These are phyloP conservation scores for Phragmatobia fuliginosa DNA, from an alignment of 2,888 invertebrate species.

Conservation along the genomic window DNA sequence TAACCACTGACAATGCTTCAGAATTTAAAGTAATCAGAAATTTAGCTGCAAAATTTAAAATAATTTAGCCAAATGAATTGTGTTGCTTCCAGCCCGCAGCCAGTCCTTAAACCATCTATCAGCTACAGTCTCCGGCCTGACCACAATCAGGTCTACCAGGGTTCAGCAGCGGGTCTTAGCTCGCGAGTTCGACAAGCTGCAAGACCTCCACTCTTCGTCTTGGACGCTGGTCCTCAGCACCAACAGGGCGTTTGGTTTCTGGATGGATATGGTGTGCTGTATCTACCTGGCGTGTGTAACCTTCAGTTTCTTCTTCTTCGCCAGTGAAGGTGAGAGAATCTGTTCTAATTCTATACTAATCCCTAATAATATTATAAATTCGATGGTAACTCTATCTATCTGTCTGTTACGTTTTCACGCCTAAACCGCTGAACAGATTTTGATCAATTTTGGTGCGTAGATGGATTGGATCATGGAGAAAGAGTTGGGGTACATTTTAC, in stretches of 20 bases:
- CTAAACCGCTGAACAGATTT: no score
- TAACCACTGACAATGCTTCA: no score
- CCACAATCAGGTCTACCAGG: slow-evolving; percentile 92
- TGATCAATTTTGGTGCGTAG: no score
- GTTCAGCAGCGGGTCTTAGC: slow-evolving; percentile 89
- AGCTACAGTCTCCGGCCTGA: slow-evolving; percentile 92
- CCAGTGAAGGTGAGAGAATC: slow-evolving; percentile 61
- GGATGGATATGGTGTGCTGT: slow-evolving; percentile 87
- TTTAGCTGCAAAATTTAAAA: no score
- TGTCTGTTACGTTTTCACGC: no score
- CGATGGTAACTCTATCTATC: no score
- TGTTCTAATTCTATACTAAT: no score
- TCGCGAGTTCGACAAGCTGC: slow-evolving; percentile 90
- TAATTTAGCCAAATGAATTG: no score
- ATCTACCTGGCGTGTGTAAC: slow-evolving; percentile 87
- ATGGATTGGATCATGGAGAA: no score
- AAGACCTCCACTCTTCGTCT: slow-evolving; percentile 61
- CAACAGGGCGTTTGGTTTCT: slow-evolving; percentile 83
- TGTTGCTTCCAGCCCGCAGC: slow-evolving; percentile 88
- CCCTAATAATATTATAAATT: no score
- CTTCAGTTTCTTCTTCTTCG: slow-evolving; percentile 88
- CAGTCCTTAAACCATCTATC: slow-evolving; percentile 94
- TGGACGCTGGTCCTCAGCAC: slow-evolving; percentile 68
- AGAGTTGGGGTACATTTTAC: no score
- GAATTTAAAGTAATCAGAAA: no score